Conservation (phyloP, 53 echinoderm and acorn worm species). For the Antedon mediterranea region DNA sequence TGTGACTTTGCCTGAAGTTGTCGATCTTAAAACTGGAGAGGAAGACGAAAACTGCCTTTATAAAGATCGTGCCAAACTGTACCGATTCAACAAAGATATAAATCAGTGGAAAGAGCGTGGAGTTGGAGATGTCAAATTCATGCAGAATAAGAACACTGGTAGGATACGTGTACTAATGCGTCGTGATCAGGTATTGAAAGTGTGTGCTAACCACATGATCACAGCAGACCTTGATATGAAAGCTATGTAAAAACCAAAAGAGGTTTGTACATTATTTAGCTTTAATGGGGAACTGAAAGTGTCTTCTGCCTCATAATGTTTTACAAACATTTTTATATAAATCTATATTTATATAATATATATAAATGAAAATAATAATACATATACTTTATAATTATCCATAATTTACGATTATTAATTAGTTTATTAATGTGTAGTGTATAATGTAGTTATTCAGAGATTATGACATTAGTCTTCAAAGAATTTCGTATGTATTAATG, state of each 20-base stretch:
- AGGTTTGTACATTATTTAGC: neutral
- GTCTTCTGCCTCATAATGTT: too few species aligned
- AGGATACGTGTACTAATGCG: constrained; percentile 46
- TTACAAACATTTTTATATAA: too few species aligned
- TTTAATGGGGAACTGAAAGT: neutral
- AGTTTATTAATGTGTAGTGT: too few species aligned
- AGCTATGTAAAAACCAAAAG: neutral
- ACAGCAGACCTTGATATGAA: constrained; percentile 36
- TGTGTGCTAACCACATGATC: constrained; percentile 64
- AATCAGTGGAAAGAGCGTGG: constrained; percentile 86
- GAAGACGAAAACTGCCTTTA: constrained; percentile 77
- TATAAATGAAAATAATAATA: too few species aligned
- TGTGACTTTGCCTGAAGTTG: constrained; percentile 59
- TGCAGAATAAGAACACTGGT: constrained; percentile 45
- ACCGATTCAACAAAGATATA: constrained; percentile 37
- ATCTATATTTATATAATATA: too few species aligned
- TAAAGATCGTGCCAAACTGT: constrained; percentile 55
- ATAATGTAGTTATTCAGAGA: too few species aligned
- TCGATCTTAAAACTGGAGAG: constrained; percentile 57
- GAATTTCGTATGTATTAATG: neutral
- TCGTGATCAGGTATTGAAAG: constrained; percentile 59
- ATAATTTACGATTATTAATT: too few species aligned
- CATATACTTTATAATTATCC: too few species aligned
- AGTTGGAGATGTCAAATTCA: constrained; percentile 67
- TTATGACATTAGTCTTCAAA: too few species aligned